phyloP scores from a whole-genome alignment of 2,888 invertebrate genomes.

The Unio pictorum region DNA sequence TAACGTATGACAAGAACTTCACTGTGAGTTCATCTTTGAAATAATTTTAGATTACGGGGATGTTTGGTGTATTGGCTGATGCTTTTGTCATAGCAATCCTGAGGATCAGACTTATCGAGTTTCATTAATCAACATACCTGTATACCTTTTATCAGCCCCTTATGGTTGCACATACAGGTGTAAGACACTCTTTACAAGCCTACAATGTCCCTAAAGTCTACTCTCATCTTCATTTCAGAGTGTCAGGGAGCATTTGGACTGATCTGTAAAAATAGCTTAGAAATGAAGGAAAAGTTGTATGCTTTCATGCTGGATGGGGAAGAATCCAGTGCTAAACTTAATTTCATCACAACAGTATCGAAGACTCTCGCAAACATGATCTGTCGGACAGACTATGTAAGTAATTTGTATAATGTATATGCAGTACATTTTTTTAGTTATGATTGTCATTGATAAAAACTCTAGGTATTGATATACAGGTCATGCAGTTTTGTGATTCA shows the following conservation, averaged over 20 bases:
- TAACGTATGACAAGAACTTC: no score
- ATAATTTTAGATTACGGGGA: no score
- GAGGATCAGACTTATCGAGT: no score
- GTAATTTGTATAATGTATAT: constrained; percentile 58
- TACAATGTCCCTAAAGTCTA: background rate
- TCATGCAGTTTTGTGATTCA: no score
- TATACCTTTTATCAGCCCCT: no score
- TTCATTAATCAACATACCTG: no score
- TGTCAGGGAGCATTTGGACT: constrained; percentile 93
- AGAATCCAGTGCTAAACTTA: constrained; percentile 80
- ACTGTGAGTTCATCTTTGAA: no score
- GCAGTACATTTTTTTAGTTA: background rate
- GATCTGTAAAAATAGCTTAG: constrained; percentile 88
- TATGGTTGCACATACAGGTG: no score
- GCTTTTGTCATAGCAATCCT: no score
- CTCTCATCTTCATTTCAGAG: constrained; percentile 74
- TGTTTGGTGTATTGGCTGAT: no score
- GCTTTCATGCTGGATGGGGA: constrained; percentile 90
- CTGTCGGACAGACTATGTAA: constrained; percentile 92
- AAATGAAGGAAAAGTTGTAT: constrained; percentile 88
- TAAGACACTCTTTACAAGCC: no score
- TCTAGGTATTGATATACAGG: background rate
- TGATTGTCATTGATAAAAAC: background rate
- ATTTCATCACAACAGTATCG: constrained; percentile 87
- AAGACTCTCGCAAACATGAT: constrained; percentile 93